Conservation (phyloP, 53 echinoderm and acorn worm species). For the Crossaster papposus region DNA sequence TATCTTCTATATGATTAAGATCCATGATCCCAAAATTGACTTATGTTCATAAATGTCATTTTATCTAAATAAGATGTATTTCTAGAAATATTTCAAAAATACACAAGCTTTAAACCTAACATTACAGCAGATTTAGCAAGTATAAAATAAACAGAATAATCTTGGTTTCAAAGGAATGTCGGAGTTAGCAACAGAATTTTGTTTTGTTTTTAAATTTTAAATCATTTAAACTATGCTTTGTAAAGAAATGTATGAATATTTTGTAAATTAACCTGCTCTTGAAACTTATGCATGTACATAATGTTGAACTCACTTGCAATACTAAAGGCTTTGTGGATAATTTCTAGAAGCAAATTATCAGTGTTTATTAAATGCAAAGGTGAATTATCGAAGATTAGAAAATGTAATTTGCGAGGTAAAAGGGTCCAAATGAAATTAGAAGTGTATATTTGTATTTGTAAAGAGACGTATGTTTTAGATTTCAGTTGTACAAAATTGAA, state of each 20-base stretch:
- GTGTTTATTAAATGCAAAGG: neutral
- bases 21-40: neutral
- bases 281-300: slow-evolving; percentile 14
- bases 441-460: neutral
- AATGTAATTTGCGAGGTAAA: neutral
- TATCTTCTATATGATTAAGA: neutral
- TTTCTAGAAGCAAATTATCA: neutral
- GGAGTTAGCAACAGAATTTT: neutral
- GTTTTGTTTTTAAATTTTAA: neutral
- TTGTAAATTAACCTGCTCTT: neutral
- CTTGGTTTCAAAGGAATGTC: neutral
- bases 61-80: neutral
- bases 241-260: neutral
- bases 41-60: neutral
- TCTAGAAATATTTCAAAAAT: neutral
- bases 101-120: too few species aligned
- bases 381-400: neutral
- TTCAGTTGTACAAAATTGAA: neutral
- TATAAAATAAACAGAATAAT: too few species aligned
- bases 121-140: too few species aligned
- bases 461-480: neutral
- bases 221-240: neutral
- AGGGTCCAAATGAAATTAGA: neutral
- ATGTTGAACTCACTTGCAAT: neutral
- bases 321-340: neutral